These are phyloP conservation scores for Athalia rosae DNA, from an alignment of 2,888 invertebrate species.

Conservation along the genomic window DNA sequence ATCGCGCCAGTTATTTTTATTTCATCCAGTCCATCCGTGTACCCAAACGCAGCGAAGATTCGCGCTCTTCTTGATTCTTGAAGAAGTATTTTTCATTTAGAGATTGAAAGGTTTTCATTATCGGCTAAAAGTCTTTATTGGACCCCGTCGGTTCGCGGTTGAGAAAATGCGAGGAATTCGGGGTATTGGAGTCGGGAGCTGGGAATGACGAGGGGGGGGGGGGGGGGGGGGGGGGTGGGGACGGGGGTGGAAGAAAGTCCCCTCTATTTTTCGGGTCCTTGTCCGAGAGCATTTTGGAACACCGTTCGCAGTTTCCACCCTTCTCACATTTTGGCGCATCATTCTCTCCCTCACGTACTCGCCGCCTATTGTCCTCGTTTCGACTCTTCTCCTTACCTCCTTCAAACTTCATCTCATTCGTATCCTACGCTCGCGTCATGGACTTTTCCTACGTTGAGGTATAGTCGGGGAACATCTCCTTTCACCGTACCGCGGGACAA, in stretches of 20 bases:
- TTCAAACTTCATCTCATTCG: slow-evolving; percentile 19
- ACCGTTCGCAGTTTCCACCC: slow-evolving; percentile 4
- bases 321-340: slow-evolving; percentile 24
- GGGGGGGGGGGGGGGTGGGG: not conserved
- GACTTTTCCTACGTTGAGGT: slow-evolving; percentile 17
- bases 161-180: not conserved
- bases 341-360: slow-evolving; percentile 31
- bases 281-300: slow-evolving; percentile 19
- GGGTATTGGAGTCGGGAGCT: not conserved
- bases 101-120: not conserved
- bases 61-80: too few relatives aligned
- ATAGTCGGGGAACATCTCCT: slow-evolving; percentile 10
- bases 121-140: not conserved
- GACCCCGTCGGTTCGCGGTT: not conserved
- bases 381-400: slow-evolving; percentile 18
- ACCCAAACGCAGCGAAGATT: not conserved
- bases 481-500: not conserved
- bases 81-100: not conserved
- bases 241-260: not conserved
- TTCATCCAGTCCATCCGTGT: not conserved
- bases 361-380: slow-evolving; percentile 23
- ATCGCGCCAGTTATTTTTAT: too few relatives aligned
- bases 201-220: not conserved
- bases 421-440: slow-evolving; percentile 30
- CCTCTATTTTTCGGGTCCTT: slow-evolving; percentile 1